These are phyloP conservation scores for Ophion slaviceki DNA, from an alignment of 2,888 invertebrate species.

Conservation along the genomic window DNA sequence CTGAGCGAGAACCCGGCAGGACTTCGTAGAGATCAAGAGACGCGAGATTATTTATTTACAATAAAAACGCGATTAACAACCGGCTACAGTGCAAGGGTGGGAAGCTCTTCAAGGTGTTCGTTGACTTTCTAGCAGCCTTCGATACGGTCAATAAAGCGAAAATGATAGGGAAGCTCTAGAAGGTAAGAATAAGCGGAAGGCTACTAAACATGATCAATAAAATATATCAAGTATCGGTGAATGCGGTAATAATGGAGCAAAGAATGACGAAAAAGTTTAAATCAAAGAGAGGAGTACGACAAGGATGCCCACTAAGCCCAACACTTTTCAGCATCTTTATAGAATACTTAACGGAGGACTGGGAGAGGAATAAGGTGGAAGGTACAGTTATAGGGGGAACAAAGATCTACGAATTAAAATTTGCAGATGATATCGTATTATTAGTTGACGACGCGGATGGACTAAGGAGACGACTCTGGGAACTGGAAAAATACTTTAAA, in stretches of 20 bases:
- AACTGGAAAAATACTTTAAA: background rate
- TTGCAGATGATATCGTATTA: background rate
- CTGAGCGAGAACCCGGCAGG: slow-evolving; percentile 57
- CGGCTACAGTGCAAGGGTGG: slow-evolving; percentile 10
- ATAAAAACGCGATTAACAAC: slow-evolving; percentile 36
- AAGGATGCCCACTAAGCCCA: slow-evolving; percentile 62
- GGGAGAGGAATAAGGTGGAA: slow-evolving; percentile 8
- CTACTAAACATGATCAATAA: slow-evolving; percentile 43
- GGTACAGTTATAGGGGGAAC: slow-evolving; percentile 6
- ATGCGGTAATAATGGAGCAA: slow-evolving; percentile 42
- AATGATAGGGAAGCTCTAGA: slow-evolving; percentile 49
- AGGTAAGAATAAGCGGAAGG: slow-evolving; percentile 47
- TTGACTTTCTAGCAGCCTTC: slow-evolving; percentile 14
- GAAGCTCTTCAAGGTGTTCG: slow-evolving; percentile 5
- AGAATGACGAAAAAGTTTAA: slow-evolving; percentile 54
- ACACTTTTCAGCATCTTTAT: slow-evolving; percentile 55
- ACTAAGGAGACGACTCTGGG: background rate
- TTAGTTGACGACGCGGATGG: background rate
- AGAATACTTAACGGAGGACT: slow-evolving; percentile 56
- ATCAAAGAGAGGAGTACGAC: slow-evolving; percentile 55
- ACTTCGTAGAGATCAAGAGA: no score
- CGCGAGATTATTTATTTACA: slow-evolving; percentile 47
- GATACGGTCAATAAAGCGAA: slow-evolving; percentile 34
- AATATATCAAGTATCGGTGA: slow-evolving; percentile 34
- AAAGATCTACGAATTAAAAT: background rate